A percentile compares a stretch with the other conserved stretches of the same genome.
phyloP scores from a whole-genome alignment of 1,140 invertebrate species.

The Tachypleus tridentatus region DNA sequence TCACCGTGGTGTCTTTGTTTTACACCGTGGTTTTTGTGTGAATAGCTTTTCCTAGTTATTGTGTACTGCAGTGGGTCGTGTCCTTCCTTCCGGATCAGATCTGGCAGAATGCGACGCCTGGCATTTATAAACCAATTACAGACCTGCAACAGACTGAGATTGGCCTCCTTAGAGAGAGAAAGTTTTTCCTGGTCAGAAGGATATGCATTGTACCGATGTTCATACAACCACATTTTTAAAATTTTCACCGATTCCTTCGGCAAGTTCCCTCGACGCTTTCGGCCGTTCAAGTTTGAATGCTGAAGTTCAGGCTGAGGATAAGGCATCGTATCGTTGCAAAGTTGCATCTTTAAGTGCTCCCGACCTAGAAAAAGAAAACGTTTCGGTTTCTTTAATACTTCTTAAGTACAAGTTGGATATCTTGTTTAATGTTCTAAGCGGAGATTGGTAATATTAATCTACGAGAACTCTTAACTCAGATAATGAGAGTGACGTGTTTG shows the following conservation, averaged over 20 bases:
- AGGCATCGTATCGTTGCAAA: too few species aligned
- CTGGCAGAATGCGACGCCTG: conserved; percentile 72
- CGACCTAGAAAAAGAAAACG: too few species aligned
- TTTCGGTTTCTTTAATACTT: too few species aligned
- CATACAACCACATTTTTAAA: conserved; percentile 81
- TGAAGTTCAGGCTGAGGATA: not conserved
- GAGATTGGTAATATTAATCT: too few species aligned
- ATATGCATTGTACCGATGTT: conserved; percentile 88
- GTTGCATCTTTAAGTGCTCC: too few species aligned
- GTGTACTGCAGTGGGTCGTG: conserved; percentile 84
- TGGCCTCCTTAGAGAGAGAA: conserved; percentile 67
- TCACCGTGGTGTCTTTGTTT: not conserved
- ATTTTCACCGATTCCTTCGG: conserved; percentile 86
- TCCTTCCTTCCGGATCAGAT: conserved; percentile 82
- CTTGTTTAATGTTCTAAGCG: too few species aligned
- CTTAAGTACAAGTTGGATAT: too few species aligned
- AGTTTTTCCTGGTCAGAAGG: conserved; percentile 84
- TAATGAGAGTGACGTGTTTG: too few species aligned
- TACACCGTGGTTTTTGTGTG: not conserved
- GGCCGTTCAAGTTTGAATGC: conserved; percentile 18
- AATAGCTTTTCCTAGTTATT: conserved; percentile 59
- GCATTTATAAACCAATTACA: conserved; percentile 98
- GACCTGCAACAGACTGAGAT: conserved; percentile 69
- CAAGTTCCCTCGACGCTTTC: conserved; percentile 78
- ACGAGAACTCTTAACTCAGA: too few species aligned